Evolutionary conservation across 2,888 invertebrate species (phyloP), one percentile per base, ranked within the genome.

Genomic region (Brachylomia viminalis): DNA sequence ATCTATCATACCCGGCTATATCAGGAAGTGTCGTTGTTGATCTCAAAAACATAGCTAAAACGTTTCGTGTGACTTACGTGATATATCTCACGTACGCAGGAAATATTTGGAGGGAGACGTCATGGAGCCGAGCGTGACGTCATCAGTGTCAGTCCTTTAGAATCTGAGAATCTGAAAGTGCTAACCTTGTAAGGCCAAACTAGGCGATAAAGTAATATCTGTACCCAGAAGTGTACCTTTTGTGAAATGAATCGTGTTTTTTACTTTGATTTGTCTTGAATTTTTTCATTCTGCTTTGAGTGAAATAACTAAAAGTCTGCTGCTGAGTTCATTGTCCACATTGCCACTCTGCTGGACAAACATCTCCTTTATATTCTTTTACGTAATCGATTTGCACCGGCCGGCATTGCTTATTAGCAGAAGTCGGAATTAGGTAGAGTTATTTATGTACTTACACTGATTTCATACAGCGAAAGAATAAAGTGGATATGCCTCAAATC

Each of bases 51-150:
- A 71, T 33, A 5, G 62, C 61, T 6, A 33, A 49, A 54, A n/a
- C 27, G 52, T 65, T 65, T 70, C 15, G 27, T 52, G 68, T 61
- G 42, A 33, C 42, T 27, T n/a, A 75, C 81, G 79, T 86, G 87
- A 75, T 77, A 71, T 47, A 52, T 77, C 84, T 85, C 86, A 87
- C 87, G 86, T 87, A 87, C 85, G 82, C 87, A 82, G 58, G 33
- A 87, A 77, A 79, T 78, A 66, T 72, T 72, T 74, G 38, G 45
- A 11, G 61, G n/a, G 62, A 76, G 80, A 79, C 83, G 75, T 78
- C 65, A 69, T 52, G 59, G 54, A 68, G 77, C 64, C 45, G 42
- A 17, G n/a, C 23, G 45, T 80, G 75, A 79, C 82, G 84, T 85
- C 82, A 82, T 61, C 54, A n/a, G n/a, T 67, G 68, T 56, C 20